Evolutionary conservation across 2,888 invertebrate genomes (phyloP), one percentile per base, ranked within the genome.

Genomic region (Cheilosia vernalis): DNA sequence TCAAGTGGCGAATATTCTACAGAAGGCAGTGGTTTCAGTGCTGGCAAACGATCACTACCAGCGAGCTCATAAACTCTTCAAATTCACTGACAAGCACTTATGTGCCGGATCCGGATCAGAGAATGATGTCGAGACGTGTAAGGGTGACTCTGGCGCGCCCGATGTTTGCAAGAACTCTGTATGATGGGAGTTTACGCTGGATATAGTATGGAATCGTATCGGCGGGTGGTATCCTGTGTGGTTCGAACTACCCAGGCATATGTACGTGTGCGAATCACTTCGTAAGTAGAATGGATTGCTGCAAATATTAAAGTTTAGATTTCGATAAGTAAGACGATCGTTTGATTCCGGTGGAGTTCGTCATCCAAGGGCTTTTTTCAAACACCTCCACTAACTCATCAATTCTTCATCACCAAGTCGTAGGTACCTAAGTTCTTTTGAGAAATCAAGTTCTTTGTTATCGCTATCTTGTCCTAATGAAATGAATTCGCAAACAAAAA

Each of bases 191-290:
- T 4, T 3, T 37, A 13, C 89, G 90, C 9, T 90, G 87, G 27
- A 87, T 91, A 3, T 92, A 92, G 78, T 91, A 89, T 61, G 95
- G 95, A 6, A 90, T 95, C 0, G 95, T 95, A 0, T 95, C 95
- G 0, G 94, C 94, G 86, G 95, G 95, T 0, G 93, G 94, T 0
- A 90, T 90, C 0, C 89, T 92, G 0, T 95, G 95, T 88, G 91
- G 90, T 9, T 56, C 73, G 2, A 53, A 88, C 10, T 88, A 87
- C 70, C 95, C 95, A 0, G 94, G 93, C 0, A 93, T 95, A 5
- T 95, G 94, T 95, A 5, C 95, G 94, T 88, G 90, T 94, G 0
- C 93, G 92, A 1, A 92, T 94, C 0, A 80, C 92, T 0, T 89
- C 92, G 72, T 94, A 93, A 88, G 88, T 94, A 4, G 92, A 92